A percentile compares a stretch with the other conserved stretches of the same genome.
phyloP scores from a whole-genome alignment of 2,888 invertebrate genomes.

The Emmelina monodactyla region DNA sequence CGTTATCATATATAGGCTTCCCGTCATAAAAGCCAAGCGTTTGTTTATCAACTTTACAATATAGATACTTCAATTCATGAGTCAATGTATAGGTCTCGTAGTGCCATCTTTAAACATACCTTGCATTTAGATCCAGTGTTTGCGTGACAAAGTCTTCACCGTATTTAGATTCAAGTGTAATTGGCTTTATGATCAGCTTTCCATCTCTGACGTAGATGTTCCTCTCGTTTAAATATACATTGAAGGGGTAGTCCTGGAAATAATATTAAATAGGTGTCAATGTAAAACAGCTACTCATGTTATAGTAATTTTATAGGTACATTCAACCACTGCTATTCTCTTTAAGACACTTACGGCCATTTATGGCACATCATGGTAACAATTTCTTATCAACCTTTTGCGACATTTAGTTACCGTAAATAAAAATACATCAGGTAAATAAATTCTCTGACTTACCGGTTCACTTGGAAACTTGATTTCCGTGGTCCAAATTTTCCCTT shows the following conservation, averaged over 20 bases:
- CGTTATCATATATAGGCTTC: no score
- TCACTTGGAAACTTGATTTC: slow-evolving; percentile 66
- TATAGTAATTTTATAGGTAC: background rate
- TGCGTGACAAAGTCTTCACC: slow-evolving; percentile 56
- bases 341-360: no score
- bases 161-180: slow-evolving; percentile 58
- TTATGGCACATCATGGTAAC: no score
- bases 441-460: slow-evolving; percentile 69
- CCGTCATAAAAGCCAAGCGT: no score
- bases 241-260: slow-evolving; percentile 74
- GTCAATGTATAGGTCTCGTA: no score
- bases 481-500: slow-evolving; percentile 62
- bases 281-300: background rate
- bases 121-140: slow-evolving; percentile 38
- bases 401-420: no score
- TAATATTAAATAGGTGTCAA: no score
- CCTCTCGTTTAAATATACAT: slow-evolving; percentile 67
- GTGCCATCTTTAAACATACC: slow-evolving; percentile 24
- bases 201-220: slow-evolving; percentile 63
- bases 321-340: no score
- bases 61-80: no score
- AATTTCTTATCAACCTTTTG: no score
- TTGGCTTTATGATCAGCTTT: slow-evolving; percentile 68
- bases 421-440: no score
- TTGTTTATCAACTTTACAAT: no score